Percentiles rank a stretch among this genome's conserved stretches.
phyloP scores from a whole-genome alignment of 2,888 invertebrate species.

The Cancer borealis region DNA sequence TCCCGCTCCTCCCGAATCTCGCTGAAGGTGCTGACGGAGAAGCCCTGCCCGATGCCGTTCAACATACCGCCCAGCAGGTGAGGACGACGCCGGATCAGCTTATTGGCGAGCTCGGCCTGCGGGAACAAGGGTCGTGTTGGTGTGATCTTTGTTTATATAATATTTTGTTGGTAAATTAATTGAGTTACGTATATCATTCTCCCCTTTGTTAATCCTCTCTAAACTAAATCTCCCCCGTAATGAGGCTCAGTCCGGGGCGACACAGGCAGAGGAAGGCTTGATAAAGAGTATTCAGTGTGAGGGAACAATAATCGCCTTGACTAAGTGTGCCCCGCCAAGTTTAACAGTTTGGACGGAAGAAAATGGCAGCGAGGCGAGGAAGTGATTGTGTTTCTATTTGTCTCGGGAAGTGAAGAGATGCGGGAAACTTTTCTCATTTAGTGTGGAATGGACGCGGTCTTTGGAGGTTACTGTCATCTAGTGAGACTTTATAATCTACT shows the following conservation, averaged over 20 bases:
- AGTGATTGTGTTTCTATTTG: too few species aligned
- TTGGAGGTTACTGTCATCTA: too few species aligned
- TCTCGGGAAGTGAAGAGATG: too few species aligned
- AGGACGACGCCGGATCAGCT: not conserved
- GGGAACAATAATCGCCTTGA: too few species aligned
- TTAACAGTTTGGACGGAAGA: not conserved
- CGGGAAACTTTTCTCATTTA: too few species aligned
- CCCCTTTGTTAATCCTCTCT: not conserved
- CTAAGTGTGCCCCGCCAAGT: not conserved
- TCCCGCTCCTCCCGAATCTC: constrained; percentile 67
- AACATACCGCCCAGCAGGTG: constrained; percentile 23
- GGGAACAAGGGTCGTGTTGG: constrained; percentile 11
- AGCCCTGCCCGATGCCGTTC: constrained; percentile 54
- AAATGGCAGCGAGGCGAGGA: too few species aligned
- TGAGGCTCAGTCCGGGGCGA: too few species aligned
- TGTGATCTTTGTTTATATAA: not conserved
- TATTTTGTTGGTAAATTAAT: not conserved
- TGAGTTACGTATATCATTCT: not conserved
- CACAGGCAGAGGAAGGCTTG: too few species aligned
- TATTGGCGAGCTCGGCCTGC: constrained; percentile 63
- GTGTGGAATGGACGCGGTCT: too few species aligned
- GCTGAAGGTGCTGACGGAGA: constrained; percentile 65
- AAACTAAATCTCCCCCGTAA: too few species aligned
- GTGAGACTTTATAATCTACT: too few species aligned
- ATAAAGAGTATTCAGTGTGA: too few species aligned